phyloP scores from a whole-genome alignment of 2,797 vertebrate genomes.

The Semaprochilodus insignis region DNA sequence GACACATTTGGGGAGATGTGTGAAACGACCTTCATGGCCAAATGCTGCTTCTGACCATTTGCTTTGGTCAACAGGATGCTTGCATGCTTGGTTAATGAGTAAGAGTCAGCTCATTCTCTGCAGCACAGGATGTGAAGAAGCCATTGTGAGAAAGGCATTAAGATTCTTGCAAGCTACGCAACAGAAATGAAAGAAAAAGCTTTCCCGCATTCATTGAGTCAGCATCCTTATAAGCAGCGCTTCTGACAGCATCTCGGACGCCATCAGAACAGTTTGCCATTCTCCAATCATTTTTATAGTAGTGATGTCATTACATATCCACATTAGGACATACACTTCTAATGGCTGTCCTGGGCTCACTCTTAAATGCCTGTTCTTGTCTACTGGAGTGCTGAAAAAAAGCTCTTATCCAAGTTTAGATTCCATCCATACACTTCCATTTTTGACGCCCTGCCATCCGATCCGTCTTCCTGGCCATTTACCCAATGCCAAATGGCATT shows the following conservation, averaged over 20 bases:
- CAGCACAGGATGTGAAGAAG: neutral
- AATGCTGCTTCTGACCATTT: neutral
- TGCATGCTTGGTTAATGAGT: slow-evolving; percentile 2
- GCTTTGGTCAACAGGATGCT: slow-evolving; percentile 18
- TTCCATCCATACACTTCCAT: slow-evolving; percentile 18
- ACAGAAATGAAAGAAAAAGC: neutral
- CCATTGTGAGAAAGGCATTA: slow-evolving; percentile 10
- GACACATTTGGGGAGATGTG: slow-evolving; percentile 6
- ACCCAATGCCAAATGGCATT: slow-evolving; percentile 17
- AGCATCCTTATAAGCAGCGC: neutral
- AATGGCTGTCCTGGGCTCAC: neutral
- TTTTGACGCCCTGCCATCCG: slow-evolving; percentile 18
- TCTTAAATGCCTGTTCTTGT: slow-evolving; percentile 15
- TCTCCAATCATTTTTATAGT: neutral
- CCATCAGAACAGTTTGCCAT: neutral
- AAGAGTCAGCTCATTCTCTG: neutral
- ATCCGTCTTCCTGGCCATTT: slow-evolving; percentile 11
- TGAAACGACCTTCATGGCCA: neutral
- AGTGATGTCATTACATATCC: neutral
- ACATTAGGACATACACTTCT: neutral
- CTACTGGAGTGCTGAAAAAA: slow-evolving; percentile 1
- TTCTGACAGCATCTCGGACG: neutral
- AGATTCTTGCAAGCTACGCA: neutral
- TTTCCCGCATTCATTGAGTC: too few species aligned
- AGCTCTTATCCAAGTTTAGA: slow-evolving; percentile 27